These are phyloP conservation scores for Pachymerium ferrugineum DNA, from an alignment of 2,888 invertebrate species.

Conservation along the genomic window DNA sequence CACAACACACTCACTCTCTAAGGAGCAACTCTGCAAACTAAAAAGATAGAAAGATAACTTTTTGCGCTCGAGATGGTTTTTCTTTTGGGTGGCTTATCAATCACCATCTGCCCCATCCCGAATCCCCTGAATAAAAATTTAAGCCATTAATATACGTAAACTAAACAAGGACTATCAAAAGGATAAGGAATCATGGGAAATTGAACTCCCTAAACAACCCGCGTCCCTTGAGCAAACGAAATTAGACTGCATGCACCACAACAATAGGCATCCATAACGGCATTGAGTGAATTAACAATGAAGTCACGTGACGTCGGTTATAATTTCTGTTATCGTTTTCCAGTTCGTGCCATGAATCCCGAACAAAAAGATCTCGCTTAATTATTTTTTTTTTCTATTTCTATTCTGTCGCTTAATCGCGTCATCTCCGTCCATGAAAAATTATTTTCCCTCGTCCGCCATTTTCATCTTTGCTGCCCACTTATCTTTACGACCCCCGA, in stretches of 20 bases:
- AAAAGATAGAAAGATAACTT: too few species aligned
- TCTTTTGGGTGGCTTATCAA: neutral
- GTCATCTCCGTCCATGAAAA: slow-evolving; percentile 1
- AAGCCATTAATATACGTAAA: too few species aligned
- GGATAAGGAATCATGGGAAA: neutral
- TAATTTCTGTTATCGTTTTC: neutral
- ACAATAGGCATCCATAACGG: neutral
- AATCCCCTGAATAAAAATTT: too few species aligned
- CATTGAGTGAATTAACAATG: neutral
- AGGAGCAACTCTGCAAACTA: too few species aligned
- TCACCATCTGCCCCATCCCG: neutral
- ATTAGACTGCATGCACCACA: neutral
- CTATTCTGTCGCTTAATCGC: neutral
- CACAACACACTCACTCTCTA: too few species aligned
- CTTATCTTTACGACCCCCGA: slow-evolving; percentile 9
- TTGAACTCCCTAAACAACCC: neutral
- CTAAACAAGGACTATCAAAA: neutral
- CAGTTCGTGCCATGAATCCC: neutral
- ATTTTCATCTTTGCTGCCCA: slow-evolving; percentile 8
- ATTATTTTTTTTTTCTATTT: neutral
- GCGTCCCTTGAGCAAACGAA: neutral
- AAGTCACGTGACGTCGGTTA: neutral
- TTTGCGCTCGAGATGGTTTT: too few species aligned
- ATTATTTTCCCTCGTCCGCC: slow-evolving; percentile 13
- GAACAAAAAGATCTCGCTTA: neutral